Evolutionary conservation across 1,140 invertebrate genomes (phyloP).

Genomic region (Choristoneura fumiferana): DNA sequence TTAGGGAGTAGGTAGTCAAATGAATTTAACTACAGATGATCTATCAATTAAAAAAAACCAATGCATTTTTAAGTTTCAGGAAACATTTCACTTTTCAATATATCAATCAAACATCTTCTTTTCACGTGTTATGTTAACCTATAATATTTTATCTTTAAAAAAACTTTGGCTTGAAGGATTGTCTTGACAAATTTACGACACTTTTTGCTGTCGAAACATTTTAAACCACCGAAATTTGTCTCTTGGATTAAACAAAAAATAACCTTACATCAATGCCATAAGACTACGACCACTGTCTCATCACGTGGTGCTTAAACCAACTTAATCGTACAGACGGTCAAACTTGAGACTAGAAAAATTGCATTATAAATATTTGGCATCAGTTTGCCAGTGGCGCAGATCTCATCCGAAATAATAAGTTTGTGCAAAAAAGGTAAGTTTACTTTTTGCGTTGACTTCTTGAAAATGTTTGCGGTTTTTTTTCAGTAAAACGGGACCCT

Average conservation of each 20-base stretch:
- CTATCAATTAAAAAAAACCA: too few species aligned
- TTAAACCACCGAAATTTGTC: too few species aligned
- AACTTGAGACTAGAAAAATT: neutral
- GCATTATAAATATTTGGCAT: too few species aligned
- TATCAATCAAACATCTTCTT: neutral
- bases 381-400: neutral
- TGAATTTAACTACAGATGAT: too few species aligned
- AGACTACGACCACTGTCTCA: too few species aligned
- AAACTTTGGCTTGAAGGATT: constrained; percentile 36
- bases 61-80: too few species aligned
- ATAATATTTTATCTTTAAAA: constrained; percentile 29
- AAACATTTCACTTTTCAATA: too few species aligned
- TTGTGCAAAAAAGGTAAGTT: neutral
- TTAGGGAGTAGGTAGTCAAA: too few species aligned
- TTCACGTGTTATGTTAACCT: constrained; percentile 22
- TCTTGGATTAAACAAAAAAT: too few species aligned
- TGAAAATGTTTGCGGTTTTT: constrained; percentile 13
- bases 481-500: neutral
- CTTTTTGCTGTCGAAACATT: constrained; percentile 40
- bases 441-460: neutral
- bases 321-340: neutral
- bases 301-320: neutral
- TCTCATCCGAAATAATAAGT: neutral
- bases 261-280: too few species aligned
- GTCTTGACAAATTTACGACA: constrained; percentile 65